These are phyloP conservation scores for Ophion costatus DNA, from an alignment of 2,888 invertebrate species.

Conservation along the genomic window DNA sequence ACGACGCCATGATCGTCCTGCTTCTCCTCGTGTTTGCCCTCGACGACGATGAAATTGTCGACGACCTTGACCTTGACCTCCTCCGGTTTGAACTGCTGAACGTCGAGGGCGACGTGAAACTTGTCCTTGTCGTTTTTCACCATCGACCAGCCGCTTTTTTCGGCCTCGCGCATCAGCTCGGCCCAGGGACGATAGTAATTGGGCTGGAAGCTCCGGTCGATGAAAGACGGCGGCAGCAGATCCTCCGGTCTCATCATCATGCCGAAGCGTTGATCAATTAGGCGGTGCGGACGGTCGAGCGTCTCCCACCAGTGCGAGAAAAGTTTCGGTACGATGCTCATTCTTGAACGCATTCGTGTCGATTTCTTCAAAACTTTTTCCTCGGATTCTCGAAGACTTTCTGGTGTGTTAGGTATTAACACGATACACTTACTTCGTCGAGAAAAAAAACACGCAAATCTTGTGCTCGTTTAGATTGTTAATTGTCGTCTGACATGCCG, in stretches of 20 bases:
- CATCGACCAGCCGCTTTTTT: conserved; percentile 55
- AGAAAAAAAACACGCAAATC: neutral
- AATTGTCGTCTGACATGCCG: conserved; percentile 47
- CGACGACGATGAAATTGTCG: conserved; percentile 88
- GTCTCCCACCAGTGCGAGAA: conserved; percentile 74
- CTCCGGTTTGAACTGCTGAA: conserved; percentile 90
- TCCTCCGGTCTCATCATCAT: conserved; percentile 72
- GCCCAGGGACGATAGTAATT: conserved; percentile 74
- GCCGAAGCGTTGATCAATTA: conserved; percentile 79
- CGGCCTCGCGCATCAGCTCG: conserved; percentile 81
- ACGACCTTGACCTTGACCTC: conserved; percentile 91
- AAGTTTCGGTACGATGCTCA: conserved; percentile 72
- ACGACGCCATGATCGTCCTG: conserved; percentile 89
- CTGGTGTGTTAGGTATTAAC: neutral
- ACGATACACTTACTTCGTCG: neutral
- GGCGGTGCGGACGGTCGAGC: conserved; percentile 74
- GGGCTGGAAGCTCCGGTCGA: conserved; percentile 66
- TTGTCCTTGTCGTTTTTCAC: conserved; percentile 88
- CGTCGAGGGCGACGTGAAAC: conserved; percentile 89
- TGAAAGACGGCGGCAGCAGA: conserved; percentile 64
- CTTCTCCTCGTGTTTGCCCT: conserved; percentile 93
- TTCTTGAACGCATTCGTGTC: conserved; percentile 66
- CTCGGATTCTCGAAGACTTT: neutral
- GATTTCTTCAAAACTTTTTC: neutral
- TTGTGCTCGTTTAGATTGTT: neutral